Percentiles rank a stretch among this genome's conserved stretches.
Conservation (phyloP, 2,888 invertebrate species). For the Erpobdella octoculata region DNA sequence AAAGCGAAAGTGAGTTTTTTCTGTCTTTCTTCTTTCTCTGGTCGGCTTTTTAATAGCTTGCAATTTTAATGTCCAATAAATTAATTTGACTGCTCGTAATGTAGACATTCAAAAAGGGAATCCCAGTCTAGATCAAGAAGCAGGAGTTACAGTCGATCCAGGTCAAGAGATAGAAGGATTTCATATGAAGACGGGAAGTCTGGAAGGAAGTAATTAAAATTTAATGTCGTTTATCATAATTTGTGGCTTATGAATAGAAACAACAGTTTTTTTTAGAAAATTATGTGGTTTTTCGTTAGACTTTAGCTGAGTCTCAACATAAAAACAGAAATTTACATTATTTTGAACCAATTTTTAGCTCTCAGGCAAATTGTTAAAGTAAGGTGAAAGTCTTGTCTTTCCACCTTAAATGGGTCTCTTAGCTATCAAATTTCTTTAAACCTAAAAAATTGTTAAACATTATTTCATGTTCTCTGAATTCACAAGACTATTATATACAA, state of each 20-base stretch:
- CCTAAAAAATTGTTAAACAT: too few relatives aligned
- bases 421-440: too few relatives aligned
- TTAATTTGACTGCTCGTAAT: too few relatives aligned
- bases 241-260: neutral
- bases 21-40: neutral
- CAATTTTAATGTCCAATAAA: too few relatives aligned
- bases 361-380: too few relatives aligned
- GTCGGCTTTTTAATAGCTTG: neutral
- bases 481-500: too few relatives aligned
- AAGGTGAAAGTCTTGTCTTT: too few relatives aligned
- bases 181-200: constrained; percentile 16
- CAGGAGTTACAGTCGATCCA: constrained; percentile 20
- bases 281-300: neutral
- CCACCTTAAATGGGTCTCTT: too few relatives aligned
- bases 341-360: too few relatives aligned
- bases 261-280: neutral
- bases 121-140: constrained; percentile 20
- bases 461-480: too few relatives aligned
- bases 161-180: constrained; percentile 10
- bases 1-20: constrained; percentile 3
- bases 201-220: neutral
- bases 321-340: too few relatives aligned
- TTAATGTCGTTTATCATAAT: too few relatives aligned
- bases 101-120: constrained; percentile 1
- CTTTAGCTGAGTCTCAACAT: neutral